Conservation (phyloP, 2,113 vertebrate genomes). For the Podiceps cristatus region DNA sequence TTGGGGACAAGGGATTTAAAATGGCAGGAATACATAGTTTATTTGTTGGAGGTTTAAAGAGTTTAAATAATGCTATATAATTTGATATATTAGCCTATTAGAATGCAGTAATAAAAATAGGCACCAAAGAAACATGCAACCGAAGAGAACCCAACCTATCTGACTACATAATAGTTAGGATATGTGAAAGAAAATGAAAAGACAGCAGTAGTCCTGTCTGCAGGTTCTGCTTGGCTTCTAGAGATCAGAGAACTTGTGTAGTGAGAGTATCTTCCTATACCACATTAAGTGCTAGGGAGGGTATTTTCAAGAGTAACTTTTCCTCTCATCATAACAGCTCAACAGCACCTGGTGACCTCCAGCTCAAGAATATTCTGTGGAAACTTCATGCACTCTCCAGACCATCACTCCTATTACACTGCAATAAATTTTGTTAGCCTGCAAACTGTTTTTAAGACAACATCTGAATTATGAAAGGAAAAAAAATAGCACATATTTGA, state of each 20-base stretch:
- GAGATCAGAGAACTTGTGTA: neutral
- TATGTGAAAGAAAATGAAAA: neutral
- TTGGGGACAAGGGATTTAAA: neutral
- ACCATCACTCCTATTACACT: neutral
- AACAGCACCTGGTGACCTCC: neutral
- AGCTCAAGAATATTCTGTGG: neutral
- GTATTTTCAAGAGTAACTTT: neutral
- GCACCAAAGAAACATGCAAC: neutral
- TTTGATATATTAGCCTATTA: neutral
- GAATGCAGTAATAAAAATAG: neutral
- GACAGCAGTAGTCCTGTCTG: neutral
- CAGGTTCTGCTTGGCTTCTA: neutral
- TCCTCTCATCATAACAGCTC: neutral
- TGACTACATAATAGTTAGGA: neutral
- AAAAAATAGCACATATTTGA: neutral
- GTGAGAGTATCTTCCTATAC: neutral
- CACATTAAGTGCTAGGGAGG: neutral
- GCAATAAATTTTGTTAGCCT: neutral
- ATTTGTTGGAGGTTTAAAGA: neutral
- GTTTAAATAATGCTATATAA: neutral
- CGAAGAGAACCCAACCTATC: neutral
- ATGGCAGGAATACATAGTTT: neutral
- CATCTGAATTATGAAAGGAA: neutral
- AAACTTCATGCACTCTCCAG: neutral
- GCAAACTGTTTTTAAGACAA: conserved; percentile 1